Conservation (phyloP, 1,140 invertebrate genomes). For the Neodiprion fabricii region DNA sequence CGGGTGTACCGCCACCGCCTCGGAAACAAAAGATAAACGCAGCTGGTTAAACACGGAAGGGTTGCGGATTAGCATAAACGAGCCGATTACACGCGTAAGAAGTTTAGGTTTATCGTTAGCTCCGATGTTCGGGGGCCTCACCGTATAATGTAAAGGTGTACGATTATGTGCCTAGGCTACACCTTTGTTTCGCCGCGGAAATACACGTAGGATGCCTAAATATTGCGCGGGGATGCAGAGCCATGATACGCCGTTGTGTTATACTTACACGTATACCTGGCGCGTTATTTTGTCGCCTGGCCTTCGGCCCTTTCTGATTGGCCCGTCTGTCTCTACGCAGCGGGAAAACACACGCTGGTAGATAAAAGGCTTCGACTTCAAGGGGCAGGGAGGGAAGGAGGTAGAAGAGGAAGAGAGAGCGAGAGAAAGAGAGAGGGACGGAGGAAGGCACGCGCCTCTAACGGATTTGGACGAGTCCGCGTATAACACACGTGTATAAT, state of each 20-base stretch:
- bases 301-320: not conserved
- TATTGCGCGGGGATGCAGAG: not conserved
- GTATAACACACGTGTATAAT: too few species aligned
- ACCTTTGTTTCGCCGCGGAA: not conserved
- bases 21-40: slow-evolving; percentile 33
- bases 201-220: slow-evolving; percentile 6
- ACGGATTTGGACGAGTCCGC: too few species aligned
- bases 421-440: not conserved
- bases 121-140: too few species aligned
- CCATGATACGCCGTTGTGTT: too few species aligned
- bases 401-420: not conserved
- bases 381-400: not conserved
- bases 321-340: not conserved
- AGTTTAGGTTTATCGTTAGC: not conserved
- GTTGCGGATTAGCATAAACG: slow-evolving; percentile 57
- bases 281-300: not conserved
- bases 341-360: slow-evolving; percentile 7
- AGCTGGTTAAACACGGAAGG: slow-evolving; percentile 56
- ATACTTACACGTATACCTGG: too few species aligned
- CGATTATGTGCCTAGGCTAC: too few species aligned
- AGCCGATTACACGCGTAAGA: slow-evolving; percentile 45
- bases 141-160: too few species aligned
- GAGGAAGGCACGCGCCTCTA: not conserved
- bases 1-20: not conserved
- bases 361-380: not conserved